Percentiles rank a stretch among this genome's conserved stretches.
phyloP scores from a whole-genome alignment of 2,113 vertebrate species.

The Indri indri region DNA sequence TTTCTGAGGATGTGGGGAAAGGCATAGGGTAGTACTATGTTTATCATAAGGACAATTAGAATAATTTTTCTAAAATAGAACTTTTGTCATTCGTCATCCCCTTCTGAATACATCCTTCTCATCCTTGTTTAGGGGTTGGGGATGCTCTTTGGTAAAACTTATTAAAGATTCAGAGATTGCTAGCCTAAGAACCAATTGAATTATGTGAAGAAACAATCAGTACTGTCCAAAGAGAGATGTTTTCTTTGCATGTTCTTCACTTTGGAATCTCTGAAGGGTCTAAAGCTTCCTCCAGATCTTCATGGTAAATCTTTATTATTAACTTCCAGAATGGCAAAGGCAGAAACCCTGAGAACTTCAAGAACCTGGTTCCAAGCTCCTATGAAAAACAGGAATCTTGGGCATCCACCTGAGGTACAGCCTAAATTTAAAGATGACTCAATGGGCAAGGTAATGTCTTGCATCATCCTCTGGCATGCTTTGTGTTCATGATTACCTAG shows the following conservation, averaged over 20 bases:
- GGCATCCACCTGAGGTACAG: neutral
- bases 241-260: neutral
- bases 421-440: neutral
- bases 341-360: neutral
- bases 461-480: neutral
- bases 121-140: no score
- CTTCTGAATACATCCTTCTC: neutral
- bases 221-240: neutral
- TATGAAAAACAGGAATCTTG: no score
- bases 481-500: neutral
- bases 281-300: neutral
- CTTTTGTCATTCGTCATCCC: neutral
- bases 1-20: neutral
- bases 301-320: neutral
- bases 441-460: neutral
- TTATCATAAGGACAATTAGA: neutral
- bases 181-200: neutral
- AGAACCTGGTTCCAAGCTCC: neutral
- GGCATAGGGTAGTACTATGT: no score
- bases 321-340: neutral
- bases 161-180: neutral
- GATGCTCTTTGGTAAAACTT: neutral
- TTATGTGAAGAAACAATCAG: neutral
- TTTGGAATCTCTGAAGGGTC: neutral
- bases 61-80: neutral